phyloP scores from a whole-genome alignment of 2,797 vertebrate species.

The Sylvia borin region DNA sequence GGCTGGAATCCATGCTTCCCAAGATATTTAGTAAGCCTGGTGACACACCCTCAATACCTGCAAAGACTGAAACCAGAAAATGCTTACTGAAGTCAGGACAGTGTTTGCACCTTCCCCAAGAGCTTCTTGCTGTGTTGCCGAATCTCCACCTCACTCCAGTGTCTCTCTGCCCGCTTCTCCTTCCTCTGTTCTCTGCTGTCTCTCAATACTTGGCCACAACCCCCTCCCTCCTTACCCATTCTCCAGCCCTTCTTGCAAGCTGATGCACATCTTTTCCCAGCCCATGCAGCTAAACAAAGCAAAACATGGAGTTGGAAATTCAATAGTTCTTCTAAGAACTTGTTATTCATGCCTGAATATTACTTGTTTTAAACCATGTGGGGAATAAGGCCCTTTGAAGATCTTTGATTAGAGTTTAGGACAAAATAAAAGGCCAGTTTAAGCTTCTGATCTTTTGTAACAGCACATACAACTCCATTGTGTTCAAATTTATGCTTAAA shows the following conservation, averaged over 20 bases:
- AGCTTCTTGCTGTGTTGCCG: neutral
- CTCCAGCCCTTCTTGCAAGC: neutral
- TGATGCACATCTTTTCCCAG: neutral
- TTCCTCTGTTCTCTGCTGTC: neutral
- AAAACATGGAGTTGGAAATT: neutral
- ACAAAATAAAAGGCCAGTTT: neutral
- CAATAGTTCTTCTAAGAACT: neutral
- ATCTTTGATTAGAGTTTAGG: neutral
- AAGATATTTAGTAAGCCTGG: neutral
- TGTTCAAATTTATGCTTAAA: slow-evolving; percentile 7
- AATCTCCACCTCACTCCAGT: neutral
- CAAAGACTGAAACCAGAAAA: neutral
- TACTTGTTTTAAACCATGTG: neutral
- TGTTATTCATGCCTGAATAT: neutral
- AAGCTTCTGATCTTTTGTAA: neutral
- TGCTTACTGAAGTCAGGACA: neutral
- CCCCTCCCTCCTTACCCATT: neutral
- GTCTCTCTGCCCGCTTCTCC: neutral
- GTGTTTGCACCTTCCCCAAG: neutral
- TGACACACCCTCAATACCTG: neutral
- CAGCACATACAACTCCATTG: neutral
- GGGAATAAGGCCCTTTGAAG: neutral
- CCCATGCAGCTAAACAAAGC: neutral
- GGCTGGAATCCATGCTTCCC: neutral
- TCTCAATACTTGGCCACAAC: neutral